Percentiles rank a stretch among this genome's conserved stretches.
phyloP scores from a whole-genome alignment of 1,140 invertebrate species.

The Zaprionus inermis region DNA sequence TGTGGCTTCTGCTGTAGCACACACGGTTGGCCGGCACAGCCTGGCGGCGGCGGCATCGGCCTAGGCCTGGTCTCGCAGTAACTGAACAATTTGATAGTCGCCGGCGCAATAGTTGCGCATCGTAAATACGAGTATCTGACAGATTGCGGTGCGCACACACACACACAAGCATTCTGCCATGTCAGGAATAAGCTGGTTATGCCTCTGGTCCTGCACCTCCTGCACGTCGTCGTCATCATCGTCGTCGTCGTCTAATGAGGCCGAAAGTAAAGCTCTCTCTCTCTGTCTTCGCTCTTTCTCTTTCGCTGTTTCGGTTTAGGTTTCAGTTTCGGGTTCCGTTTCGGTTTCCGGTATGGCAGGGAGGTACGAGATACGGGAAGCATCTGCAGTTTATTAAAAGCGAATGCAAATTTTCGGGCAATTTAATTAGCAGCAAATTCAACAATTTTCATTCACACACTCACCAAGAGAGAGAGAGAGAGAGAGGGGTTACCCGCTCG shows the following conservation, averaged over 20 bases:
- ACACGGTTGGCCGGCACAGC: neutral
- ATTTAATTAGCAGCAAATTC: conserved; percentile 82
- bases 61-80: neutral
- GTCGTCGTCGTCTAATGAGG: conserved; percentile 26
- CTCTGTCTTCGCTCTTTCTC: neutral
- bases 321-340: neutral
- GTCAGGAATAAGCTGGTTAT: conserved; percentile 44
- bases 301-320: neutral
- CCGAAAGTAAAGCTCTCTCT: conserved; percentile 9
- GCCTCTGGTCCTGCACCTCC: neutral
- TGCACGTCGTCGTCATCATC: no score
- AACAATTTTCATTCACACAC: conserved; percentile 71
- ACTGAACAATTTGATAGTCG: conserved; percentile 31
- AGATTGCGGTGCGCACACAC: conserved; percentile 28
- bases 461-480: conserved; percentile 7
- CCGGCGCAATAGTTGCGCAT: conserved; percentile 23
- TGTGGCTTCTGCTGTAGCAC: conserved; percentile 15
- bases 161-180: conserved; percentile 21
- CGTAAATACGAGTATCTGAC: conserved; percentile 40
- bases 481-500: conserved; percentile 20
- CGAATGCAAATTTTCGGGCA: conserved; percentile 70
- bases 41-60: neutral
- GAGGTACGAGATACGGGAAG: neutral
- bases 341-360: no score
- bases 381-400: conserved; percentile 70